Base-by-base conservation (phyloP, 30 jellyfish, hydroid and myxozoan species). In the Morbakka virulenta region DNA sequence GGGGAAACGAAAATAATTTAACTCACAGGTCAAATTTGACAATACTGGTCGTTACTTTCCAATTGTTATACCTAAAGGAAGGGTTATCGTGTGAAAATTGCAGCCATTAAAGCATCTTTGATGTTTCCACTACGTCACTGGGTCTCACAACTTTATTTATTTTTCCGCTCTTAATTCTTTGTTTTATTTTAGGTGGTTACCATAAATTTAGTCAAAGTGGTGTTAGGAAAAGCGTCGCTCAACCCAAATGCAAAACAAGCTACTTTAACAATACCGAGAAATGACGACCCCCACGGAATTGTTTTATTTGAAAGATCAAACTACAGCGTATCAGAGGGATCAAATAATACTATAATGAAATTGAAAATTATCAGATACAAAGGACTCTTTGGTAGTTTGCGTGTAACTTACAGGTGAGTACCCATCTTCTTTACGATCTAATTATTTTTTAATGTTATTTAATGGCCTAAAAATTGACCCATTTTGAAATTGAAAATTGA, bases 231-330 rank as follows among this genome's bases (percentile, higher is more conserved):
- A 21, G 98, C 96, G n/a, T 67, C 30, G 32, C 74, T 91, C 22
- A 82, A 84, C 51, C 32, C 48, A 2, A 25, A 76, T 11, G 35
- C 81, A 21, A 29, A 72, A n/a, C 24, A 62, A 1, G 95, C 88
- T 0, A 62, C 62, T 0, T 53, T 91, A 12, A 64, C 52, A 9
- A 80, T 91, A 23, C 80, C 76, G 0, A 76, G 93, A 0, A 91
- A 85, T 50, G 98, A 91, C 62, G 86, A 84, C 32, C 96, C 98
- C 17, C 85, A 75, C 48, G 98, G 98, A 1, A 66, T 69, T 28
- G 88, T 91, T 29, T 76, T 79, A 35, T 91, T 91, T 72, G 69
- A 57, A 14, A 52, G 48, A 2, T 31, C 92, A 36, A 9, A 75
- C 25, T 33, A 69, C 21, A 49, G 41, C 9, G 95, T 81, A 13